Base-by-base conservation (phyloP, 2,113 vertebrate species). In the Spermophilus dauricus region DNA sequence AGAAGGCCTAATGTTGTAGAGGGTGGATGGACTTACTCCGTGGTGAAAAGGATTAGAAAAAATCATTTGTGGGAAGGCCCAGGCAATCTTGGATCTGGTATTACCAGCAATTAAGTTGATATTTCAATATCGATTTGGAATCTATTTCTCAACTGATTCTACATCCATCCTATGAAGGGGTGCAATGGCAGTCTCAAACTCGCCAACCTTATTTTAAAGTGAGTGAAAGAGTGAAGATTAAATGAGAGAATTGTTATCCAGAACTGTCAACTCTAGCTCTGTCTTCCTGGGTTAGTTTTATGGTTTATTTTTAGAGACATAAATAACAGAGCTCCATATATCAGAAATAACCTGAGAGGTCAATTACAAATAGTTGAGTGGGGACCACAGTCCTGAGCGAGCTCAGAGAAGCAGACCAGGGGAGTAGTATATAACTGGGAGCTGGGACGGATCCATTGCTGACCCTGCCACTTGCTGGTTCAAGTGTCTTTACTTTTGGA, bases 301-400 rank as follows among this genome's bases (percentile, higher is more conserved):
- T 85, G 70, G 61, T 82, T 97, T 94, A 88, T 97, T 96, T 96
- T 89, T 98, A 69, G 78, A 67, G 77, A 58, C 24, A 53, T 82
- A 78, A 65, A 63, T 92, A 93, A 45, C 85, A 95, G 53, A 90
- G 92, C 9, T 94, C 86, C 91, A 93, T 76, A 91, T 87, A 67
- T 77, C 51, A 96, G 85, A 98, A 96, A 94, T 85, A 94, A 88
- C 51, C 37, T 8, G 26, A 95, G 84, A 92, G 95, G 56, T 77
- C 88, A 95, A 96, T 95, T 86, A 94, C 70, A 87, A 92, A 80
- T 22, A 77, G 65, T 82, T 95, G 67, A 72, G 53, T 16, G 8
- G 81, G 65, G 39, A 48, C 67, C 34, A 81, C n/a, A 72, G 65
- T 73, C 37, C 45, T 81, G 67, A 87, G 58, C 42, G 81, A 84